A percentile compares a stretch with the other conserved stretches of the same genome.
Evolutionary conservation across 2,113 vertebrate species (phyloP).

Genomic region (Nycticebus coucang): DNA sequence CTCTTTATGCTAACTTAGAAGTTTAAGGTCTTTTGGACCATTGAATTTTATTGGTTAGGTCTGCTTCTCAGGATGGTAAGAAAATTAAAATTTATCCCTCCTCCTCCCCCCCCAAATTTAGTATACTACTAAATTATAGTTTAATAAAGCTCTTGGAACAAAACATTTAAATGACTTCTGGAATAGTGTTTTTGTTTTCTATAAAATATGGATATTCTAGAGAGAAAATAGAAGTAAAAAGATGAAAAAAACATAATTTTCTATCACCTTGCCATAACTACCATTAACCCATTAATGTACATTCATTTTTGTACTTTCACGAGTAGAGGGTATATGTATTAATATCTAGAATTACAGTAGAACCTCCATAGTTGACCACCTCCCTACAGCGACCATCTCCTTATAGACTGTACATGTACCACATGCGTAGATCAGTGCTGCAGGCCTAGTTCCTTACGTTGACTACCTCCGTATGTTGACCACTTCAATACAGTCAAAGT

Average conservation of each 20-base stretch:
- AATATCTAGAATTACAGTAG: background rate
- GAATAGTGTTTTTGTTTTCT: background rate
- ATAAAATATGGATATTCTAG: background rate
- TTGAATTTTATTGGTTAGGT: background rate
- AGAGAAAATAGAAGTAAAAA: background rate
- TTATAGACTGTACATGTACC: too few species aligned
- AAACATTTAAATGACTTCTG: background rate
- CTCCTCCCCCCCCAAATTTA: background rate
- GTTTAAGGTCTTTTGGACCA: background rate
- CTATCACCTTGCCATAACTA: background rate
- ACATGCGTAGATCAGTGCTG: too few species aligned
- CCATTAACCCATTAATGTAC: background rate
- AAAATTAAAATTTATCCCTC: background rate
- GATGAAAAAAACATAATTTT: conserved; percentile 1
- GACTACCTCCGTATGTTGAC: too few species aligned
- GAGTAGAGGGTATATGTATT: background rate
- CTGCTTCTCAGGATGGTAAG: background rate
- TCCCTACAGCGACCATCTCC: too few species aligned
- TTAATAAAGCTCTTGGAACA: background rate
- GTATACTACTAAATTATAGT: background rate
- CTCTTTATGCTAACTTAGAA: background rate
- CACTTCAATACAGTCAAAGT: background rate
- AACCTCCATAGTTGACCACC: too few species aligned
- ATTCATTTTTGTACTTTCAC: background rate
- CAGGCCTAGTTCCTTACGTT: too few species aligned